phyloP scores from a whole-genome alignment of 1,140 invertebrate genomes.

The Riptortus pedestris region DNA sequence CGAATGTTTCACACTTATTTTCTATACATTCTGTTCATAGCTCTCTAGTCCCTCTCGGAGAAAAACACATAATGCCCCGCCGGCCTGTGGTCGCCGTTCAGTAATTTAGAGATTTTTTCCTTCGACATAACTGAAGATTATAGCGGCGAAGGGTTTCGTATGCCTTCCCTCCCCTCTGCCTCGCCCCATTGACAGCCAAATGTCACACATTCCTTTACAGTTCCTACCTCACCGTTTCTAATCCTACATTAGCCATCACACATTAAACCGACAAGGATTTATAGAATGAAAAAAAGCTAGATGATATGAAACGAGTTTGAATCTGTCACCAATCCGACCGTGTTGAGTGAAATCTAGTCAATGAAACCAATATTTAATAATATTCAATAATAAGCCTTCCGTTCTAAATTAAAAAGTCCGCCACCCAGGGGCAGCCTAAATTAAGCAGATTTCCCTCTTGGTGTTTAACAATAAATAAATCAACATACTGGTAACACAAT shows the following conservation, averaged over 20 bases:
- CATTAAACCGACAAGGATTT: no score
- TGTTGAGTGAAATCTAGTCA: no score
- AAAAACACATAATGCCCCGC: conserved; percentile 5
- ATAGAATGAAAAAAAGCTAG: no score
- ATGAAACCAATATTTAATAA: no score
- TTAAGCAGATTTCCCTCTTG: no score
- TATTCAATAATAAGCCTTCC: no score
- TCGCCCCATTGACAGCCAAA: neutral
- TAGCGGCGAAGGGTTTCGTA: neutral
- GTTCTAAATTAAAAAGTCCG: no score
- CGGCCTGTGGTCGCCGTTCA: neutral
- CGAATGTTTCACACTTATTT: conserved; percentile 12
- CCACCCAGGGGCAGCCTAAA: no score
- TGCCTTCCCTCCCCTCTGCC: neutral
- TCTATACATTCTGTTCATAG: conserved; percentile 15
- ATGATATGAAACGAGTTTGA: no score
- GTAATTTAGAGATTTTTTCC: neutral
- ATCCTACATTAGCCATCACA: neutral
- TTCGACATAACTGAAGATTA: neutral
- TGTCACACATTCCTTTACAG: neutral
- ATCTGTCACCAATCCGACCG: no score
- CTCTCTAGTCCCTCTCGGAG: neutral
- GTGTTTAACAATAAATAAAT: no score
- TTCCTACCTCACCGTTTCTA: neutral
- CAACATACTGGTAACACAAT: no score